phyloP scores from a whole-genome alignment of 2,797 vertebrate species.

The Bradypodion pumilum region DNA sequence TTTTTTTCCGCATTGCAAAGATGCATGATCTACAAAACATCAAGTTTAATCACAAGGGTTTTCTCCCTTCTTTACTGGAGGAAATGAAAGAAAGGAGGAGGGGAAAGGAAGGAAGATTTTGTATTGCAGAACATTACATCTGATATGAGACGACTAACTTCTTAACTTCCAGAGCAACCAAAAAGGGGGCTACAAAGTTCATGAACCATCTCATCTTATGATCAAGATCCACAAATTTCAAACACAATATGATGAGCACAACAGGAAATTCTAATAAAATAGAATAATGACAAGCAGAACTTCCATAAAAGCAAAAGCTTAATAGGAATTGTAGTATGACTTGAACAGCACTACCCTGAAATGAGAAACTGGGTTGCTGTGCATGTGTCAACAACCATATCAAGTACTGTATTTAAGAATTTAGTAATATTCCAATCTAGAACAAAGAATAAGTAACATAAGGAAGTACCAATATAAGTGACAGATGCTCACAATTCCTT shows the following conservation, averaged over 20 bases:
- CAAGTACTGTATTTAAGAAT: neutral
- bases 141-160: constrained; percentile 35
- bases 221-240: neutral
- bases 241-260: neutral
- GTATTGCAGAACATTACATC: neutral
- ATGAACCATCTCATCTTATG: neutral
- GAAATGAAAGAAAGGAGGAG: constrained; percentile 19
- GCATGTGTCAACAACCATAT: neutral
- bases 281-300: neutral
- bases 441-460: neutral
- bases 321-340: neutral
- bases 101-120: constrained; percentile 39
- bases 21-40: constrained; percentile 55
- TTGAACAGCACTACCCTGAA: neutral
- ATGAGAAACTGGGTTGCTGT: neutral
- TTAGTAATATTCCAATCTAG: neutral
- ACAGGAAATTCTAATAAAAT: neutral
- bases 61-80: constrained; percentile 47
- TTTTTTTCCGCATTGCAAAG: constrained; percentile 17
- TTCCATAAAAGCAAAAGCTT: neutral
- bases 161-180: neutral
- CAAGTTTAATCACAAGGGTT: constrained; percentile 61
- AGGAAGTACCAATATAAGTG: too few relatives aligned
- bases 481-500: neutral
- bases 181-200: neutral